Evolutionary conservation across 2,113 vertebrate genomes (phyloP).

Genomic region (Cryptomyrus ogoouensis): DNA sequence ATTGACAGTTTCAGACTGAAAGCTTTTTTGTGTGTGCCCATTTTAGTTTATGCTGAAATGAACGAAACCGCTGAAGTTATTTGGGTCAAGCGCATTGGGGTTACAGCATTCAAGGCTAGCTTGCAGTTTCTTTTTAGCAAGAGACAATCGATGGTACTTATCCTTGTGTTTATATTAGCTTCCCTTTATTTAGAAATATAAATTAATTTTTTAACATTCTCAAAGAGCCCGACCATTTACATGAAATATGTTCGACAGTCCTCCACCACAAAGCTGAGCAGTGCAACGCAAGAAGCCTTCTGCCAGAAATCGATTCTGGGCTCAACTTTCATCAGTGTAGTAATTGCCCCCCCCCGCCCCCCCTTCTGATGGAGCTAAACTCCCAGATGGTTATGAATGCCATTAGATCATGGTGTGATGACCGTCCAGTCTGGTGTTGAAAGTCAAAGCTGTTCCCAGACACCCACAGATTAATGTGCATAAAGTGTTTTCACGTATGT

Average conservation of each 20-base stretch:
- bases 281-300: neutral
- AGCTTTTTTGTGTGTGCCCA: neutral
- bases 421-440: neutral
- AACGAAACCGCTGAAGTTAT: neutral
- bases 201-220: neutral
- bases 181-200: neutral
- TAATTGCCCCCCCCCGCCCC: neutral
- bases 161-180: conserved; percentile 4
- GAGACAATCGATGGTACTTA: conserved; percentile 13
- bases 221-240: neutral
- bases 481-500: neutral
- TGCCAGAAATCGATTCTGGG: neutral
- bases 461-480: neutral
- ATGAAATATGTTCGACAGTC: conserved; percentile 1
- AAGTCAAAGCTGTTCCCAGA: neutral
- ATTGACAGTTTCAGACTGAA: neutral
- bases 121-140: neutral
- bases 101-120: neutral
- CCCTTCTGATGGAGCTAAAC: neutral
- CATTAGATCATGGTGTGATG: neutral
- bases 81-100: neutral
- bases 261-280: neutral
- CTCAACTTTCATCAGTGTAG: neutral
- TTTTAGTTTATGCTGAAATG: neutral
- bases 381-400: conserved; percentile 9